These are phyloP conservation scores for Pristionchus fissidentatus DNA, from an alignment of 2,888 invertebrate genomes.

Conservation along the genomic window DNA sequence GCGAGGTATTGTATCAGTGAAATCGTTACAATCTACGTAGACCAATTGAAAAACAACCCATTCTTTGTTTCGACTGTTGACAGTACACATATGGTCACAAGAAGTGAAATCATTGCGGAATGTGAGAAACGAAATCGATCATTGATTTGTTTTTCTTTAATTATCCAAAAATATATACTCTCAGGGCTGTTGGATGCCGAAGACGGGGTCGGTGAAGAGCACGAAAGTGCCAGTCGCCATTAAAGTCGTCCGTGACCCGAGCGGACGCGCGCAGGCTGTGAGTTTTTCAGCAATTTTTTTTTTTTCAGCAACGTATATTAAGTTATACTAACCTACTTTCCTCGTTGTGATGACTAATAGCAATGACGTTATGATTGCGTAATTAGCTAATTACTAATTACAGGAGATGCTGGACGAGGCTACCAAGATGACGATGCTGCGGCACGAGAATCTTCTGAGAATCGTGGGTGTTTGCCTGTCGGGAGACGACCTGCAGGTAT, in stretches of 20 bases:
- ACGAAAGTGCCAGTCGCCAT: constrained; percentile 68
- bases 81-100: too few species aligned
- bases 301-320: neutral
- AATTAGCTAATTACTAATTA: neutral
- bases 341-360: neutral
- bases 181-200: constrained; percentile 64
- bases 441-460: constrained; percentile 69
- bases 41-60: too few species aligned
- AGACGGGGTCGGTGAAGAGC: constrained; percentile 46
- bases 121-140: too few species aligned
- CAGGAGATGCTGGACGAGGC: constrained; percentile 73
- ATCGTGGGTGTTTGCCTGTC: constrained; percentile 72
- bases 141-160: neutral
- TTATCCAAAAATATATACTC: neutral
- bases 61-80: too few species aligned
- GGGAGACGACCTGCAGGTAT: constrained; percentile 62
- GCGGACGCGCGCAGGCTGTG: constrained; percentile 49
- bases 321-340: neutral
- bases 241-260: constrained; percentile 59
- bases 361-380: neutral
- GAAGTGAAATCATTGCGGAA: too few species aligned
- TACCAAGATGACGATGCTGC: constrained; percentile 67
- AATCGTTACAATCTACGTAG: too few species aligned
- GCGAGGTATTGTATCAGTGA: too few species aligned
- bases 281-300: neutral